phyloP scores from a whole-genome alignment of 2,888 invertebrate species.

The Terebella lapidaria region DNA sequence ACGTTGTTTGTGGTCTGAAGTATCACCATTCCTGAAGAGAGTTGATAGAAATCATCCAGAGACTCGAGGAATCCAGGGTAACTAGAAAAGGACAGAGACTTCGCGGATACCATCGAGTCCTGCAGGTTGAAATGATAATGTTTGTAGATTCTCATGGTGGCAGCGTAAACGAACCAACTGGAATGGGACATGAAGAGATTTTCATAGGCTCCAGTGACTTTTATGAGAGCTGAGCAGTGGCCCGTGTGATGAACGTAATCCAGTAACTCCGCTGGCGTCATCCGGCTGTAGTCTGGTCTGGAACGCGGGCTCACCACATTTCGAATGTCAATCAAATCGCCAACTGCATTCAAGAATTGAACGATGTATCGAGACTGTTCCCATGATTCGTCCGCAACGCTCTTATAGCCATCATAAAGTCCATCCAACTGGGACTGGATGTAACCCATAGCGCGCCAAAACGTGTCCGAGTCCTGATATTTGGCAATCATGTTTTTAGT shows the following conservation, averaged over 20 bases:
- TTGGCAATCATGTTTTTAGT: too few species aligned
- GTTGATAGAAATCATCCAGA: conserved; percentile 47
- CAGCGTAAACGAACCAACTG: conserved; percentile 46
- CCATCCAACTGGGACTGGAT: too few species aligned
- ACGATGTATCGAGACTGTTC: too few species aligned
- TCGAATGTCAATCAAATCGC: neutral
- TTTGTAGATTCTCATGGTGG: conserved; percentile 48
- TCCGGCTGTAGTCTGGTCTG: neutral
- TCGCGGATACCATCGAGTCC: conserved; percentile 33
- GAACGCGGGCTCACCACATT: neutral
- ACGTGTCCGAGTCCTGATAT: too few species aligned
- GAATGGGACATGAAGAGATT: conserved; percentile 49
- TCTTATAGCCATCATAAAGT: too few species aligned
- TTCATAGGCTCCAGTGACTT: conserved; percentile 42
- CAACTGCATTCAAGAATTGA: too few species aligned
- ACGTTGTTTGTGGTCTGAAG: conserved; percentile 49
- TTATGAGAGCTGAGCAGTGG: neutral
- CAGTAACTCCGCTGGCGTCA: neutral
- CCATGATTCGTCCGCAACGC: too few species aligned
- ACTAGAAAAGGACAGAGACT: conserved; percentile 43
- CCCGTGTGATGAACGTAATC: neutral
- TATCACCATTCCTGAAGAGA: conserved; percentile 43
- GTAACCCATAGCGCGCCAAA: neutral
- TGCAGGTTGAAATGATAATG: conserved; percentile 44
- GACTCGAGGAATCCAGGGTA: conserved; percentile 50